Evolutionary conservation across 2,888 invertebrate genomes (phyloP).

Genomic region (Tholera decimalis): DNA sequence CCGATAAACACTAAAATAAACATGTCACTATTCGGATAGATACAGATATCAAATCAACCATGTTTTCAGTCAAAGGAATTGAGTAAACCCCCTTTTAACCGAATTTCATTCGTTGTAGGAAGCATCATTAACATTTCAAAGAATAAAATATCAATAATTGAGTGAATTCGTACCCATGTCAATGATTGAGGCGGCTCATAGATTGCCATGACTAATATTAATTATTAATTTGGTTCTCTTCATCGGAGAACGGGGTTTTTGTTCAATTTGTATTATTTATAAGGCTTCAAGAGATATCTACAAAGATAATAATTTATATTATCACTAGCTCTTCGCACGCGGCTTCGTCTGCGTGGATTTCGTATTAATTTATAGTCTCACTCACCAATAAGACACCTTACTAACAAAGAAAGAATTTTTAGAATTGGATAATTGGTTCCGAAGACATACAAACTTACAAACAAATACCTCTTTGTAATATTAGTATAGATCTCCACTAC

Average conservation of each 20-base stretch:
- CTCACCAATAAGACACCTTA: no score
- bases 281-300: background rate
- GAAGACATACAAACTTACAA: no score
- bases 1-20: no score
- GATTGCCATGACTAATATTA: constrained; percentile 4
- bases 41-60: background rate
- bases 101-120: background rate
- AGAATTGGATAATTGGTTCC: no score
- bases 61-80: background rate
- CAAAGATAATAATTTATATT: no score
- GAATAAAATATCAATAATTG: constrained; percentile 37
- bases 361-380: no score
- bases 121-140: constrained; percentile 23
- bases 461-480: no score
- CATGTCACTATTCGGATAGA: no score
- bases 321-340: no score
- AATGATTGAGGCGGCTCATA: constrained; percentile 3
- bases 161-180: constrained; percentile 8
- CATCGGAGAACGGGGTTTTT: background rate
- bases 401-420: no score
- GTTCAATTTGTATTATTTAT: background rate
- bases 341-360: no score
- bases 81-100: background rate
- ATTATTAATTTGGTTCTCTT: constrained; percentile 13
- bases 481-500: no score